These are phyloP conservation scores for Agapornis roseicollis DNA, from an alignment of 2,113 vertebrate genomes.

Conservation along the genomic window DNA sequence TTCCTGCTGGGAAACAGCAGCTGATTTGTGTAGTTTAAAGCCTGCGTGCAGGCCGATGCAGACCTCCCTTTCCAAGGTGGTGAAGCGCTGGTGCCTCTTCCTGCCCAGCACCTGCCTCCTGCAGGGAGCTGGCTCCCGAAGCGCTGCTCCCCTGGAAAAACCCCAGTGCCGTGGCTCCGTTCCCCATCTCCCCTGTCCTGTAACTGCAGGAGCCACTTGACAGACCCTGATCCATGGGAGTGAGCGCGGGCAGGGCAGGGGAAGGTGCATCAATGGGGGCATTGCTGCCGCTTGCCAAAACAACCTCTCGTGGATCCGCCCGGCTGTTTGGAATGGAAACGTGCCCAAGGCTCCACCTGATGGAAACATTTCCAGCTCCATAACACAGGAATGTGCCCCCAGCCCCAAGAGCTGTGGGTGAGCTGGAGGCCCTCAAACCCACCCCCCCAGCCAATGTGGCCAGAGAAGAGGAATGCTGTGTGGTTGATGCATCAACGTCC, in stretches of 20 bases:
- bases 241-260: neutral
- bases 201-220: neutral
- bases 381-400: neutral
- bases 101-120: neutral
- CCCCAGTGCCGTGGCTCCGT: neutral
- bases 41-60: neutral
- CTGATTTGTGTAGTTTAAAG: neutral
- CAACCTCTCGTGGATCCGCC: slow-evolving; percentile 18
- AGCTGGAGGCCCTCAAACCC: neutral
- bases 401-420: neutral
- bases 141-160: neutral
- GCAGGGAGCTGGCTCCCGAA: neutral
- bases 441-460: neutral
- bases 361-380: neutral
- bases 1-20: neutral
- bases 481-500: slow-evolving; percentile 39
- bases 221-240: neutral
- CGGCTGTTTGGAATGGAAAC: slow-evolving; percentile 51
- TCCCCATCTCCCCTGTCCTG: neutral
- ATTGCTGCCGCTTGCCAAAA: neutral
- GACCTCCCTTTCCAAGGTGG: neutral
- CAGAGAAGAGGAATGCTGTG: slow-evolving; percentile 9
- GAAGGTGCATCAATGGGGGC: neutral
- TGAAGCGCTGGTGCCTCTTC: neutral
- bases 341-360: neutral